phyloP scores from a whole-genome alignment of 2,797 vertebrate genomes.

The Coreius guichenoti region DNA sequence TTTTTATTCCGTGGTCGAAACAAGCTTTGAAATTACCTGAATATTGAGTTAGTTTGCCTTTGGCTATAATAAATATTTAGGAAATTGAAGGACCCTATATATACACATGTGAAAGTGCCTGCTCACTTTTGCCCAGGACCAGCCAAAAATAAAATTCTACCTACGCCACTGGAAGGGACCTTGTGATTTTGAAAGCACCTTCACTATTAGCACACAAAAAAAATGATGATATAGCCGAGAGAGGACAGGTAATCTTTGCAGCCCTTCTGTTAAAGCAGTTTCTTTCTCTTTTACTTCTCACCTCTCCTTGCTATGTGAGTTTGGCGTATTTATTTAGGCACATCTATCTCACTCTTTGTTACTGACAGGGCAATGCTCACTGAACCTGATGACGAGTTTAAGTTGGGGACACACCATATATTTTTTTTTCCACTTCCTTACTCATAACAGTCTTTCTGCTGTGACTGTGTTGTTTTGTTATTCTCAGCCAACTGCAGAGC shows the following conservation, averaged over 20 bases:
- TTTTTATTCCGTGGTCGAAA: too few relatives aligned
- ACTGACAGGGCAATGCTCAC: neutral
- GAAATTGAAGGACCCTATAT: neutral
- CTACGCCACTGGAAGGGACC: neutral
- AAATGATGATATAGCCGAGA: neutral
- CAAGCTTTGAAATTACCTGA: too few relatives aligned
- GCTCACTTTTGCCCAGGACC: neutral
- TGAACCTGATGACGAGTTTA: conserved; percentile 16
- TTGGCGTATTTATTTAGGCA: conserved; percentile 24
- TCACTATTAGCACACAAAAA: conserved; percentile 20
- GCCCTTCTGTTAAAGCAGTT: neutral
- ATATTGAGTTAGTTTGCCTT: too few relatives aligned
- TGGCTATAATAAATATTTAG: neutral
- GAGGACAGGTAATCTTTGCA: conserved; percentile 21
- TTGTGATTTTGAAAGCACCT: neutral
- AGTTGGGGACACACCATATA: conserved; percentile 14
- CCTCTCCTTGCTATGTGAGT: neutral
- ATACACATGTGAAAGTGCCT: neutral
- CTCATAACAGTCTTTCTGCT: conserved; percentile 22
- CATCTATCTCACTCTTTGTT: conserved; percentile 41
- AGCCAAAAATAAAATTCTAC: neutral
- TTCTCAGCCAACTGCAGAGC: conserved; percentile 6
- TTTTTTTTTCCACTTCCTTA: neutral
- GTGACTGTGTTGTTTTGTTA: conserved; percentile 27
- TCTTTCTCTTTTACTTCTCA: conserved; percentile 14